Base-by-base conservation (phyloP, 2,797 vertebrate species). In the Nannoperca australis region DNA sequence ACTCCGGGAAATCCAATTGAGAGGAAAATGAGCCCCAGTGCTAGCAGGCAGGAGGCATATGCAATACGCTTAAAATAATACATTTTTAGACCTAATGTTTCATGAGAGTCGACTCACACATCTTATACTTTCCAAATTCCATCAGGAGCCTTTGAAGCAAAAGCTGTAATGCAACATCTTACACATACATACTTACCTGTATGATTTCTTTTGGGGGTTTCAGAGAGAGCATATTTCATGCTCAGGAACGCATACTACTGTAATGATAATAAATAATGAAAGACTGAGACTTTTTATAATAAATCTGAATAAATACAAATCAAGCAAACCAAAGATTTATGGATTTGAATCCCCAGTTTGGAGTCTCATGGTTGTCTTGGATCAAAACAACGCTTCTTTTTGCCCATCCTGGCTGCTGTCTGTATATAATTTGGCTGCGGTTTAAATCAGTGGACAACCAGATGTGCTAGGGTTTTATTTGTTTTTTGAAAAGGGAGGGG, bases 391-490 rank as follows among this genome's bases (percentile, higher is more conserved):
- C 56, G 40, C 50, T 55, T 65, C n/a, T 40, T 72, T 56, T 65
- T 40, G 51, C 53, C 63, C 73, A 55, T 53, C 68, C 61, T 54
- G 81, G 40, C 87, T 65, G 70, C 73, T 71, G 54, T 17, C 70
- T 78, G 22, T 3, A 30, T 76, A 67, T 85, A 68, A 53, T 78
- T 82, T 81, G 83, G 79, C 77, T 49, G 36, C 0, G 15, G 66
- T 56, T 59, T 18, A 81, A 80, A 68, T 86, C 73, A 71, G 69
- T 34, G 4, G 80, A 82, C 77, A 73, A 58, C 83, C 89, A 90
- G 78, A 91, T 93, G 86, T 88, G 76, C 42, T 40, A 54, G 47
- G 38, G 65, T 38, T 56, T 53, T 30, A 76, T 40, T 22, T 38
- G 1, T 50, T 34, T 20, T 8, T 40, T 27, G 2, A 8, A 15